These are phyloP conservation scores for Oplegnathus fasciatus DNA, from an alignment of 2,113 vertebrate genomes.

Conservation along the genomic window DNA sequence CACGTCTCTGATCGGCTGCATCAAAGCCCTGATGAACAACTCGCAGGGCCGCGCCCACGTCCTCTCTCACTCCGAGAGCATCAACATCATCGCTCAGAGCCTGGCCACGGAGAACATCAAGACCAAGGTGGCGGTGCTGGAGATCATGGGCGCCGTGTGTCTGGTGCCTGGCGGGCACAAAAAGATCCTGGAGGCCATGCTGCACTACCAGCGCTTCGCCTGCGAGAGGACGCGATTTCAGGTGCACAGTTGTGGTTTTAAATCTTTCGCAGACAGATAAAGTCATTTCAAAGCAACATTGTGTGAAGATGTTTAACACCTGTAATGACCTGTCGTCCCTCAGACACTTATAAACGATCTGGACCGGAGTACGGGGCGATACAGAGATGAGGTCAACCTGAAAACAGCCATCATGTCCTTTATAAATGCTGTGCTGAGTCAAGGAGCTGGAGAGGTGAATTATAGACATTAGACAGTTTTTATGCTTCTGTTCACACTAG, in stretches of 20 bases:
- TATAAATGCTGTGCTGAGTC: conserved; percentile 97
- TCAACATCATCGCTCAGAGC: conserved; percentile 98
- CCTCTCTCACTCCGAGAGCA: conserved; percentile 96
- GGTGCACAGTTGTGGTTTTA: conserved; percentile 79
- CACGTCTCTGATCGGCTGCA: conserved; percentile 98
- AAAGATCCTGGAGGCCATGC: conserved; percentile 97
- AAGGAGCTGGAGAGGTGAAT: conserved; percentile 96
- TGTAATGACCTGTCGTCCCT: conserved; percentile 34
- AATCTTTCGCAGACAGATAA: background rate
- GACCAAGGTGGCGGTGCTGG: conserved; percentile 98
- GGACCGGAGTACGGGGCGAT: conserved; percentile 95
- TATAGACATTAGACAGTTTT: background rate
- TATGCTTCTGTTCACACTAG: background rate
- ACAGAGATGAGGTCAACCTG: conserved; percentile 97
- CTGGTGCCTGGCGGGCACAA: conserved; percentile 98
- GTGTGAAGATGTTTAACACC: conserved; percentile 31
- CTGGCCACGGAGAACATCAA: conserved; percentile 98
- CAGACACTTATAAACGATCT: conserved; percentile 97
- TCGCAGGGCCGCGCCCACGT: conserved; percentile 97
- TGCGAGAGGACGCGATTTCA: conserved; percentile 97
- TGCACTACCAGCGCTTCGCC: conserved; percentile 97
- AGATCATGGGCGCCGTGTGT: conserved; percentile 99
- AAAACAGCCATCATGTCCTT: conserved; percentile 99
- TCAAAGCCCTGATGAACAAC: conserved; percentile 99
- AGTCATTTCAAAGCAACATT: background rate